A percentile compares a stretch with the other conserved stretches of the same genome.
Evolutionary conservation across 2,888 invertebrate species (phyloP).

Genomic region (Marronus borbonicus): DNA sequence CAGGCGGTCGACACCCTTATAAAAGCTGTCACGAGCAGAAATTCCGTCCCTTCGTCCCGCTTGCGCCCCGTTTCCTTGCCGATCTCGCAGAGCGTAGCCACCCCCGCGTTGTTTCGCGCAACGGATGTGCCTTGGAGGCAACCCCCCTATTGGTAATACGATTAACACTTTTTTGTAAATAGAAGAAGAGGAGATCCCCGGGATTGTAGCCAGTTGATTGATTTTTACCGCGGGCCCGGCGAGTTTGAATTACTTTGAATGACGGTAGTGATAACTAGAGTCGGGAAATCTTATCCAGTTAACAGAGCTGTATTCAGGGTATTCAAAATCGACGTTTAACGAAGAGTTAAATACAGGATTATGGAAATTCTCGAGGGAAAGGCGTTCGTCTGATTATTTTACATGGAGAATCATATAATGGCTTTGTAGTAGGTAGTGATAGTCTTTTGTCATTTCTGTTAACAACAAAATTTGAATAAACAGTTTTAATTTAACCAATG

Average conservation of each 20-base stretch:
- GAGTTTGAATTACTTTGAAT: neutral
- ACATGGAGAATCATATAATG: no score
- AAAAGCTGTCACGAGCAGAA: slow-evolving; percentile 69
- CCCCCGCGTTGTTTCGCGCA: neutral
- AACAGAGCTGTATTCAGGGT: no score
- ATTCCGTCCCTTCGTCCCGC: slow-evolving; percentile 58
- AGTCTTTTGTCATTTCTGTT: no score
- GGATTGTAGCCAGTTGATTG: slow-evolving; percentile 64
- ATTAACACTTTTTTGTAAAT: slow-evolving; percentile 69
- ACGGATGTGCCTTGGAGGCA: slow-evolving; percentile 5
- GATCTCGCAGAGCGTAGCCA: slow-evolving; percentile 13
- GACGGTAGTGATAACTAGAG: neutral
- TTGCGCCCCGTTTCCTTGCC: neutral
- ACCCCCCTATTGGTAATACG: slow-evolving; percentile 64
- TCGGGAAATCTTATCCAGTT: no score
- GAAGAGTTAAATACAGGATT: no score
- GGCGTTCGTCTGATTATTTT: no score
- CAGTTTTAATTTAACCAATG: no score
- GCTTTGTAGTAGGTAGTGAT: no score
- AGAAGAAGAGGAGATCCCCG: slow-evolving; percentile 37
- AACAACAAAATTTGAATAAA: no score
- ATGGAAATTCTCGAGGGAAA: no score
- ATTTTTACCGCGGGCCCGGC: slow-evolving; percentile 63
- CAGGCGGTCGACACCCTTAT: slow-evolving; percentile 69
- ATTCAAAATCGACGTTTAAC: no score